These are phyloP conservation scores for Timema podura DNA, from an alignment of 2,888 invertebrate species.

Conservation along the genomic window DNA sequence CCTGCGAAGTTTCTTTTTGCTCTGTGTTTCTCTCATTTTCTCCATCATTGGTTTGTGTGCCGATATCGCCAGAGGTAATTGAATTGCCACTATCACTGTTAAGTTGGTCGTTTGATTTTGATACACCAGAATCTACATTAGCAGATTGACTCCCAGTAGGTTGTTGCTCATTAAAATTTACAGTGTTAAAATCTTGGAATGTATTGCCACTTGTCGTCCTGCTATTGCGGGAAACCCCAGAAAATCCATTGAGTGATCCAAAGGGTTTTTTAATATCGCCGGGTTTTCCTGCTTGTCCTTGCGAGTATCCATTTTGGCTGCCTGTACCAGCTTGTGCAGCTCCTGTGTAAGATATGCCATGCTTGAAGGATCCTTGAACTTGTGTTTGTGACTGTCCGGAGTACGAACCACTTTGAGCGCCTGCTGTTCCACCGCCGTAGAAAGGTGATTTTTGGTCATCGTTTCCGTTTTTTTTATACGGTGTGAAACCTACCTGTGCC, in stretches of 20 bases:
- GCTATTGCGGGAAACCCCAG: slow-evolving; percentile 13
- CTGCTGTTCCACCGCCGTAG: slow-evolving; percentile 71
- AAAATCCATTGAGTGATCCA: background rate
- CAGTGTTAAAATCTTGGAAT: slow-evolving; percentile 13
- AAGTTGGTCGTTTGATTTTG: slow-evolving; percentile 1
- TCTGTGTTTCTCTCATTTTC: background rate
- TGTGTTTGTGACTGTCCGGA: slow-evolving; percentile 80
- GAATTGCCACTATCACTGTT: background rate
- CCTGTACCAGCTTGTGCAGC: slow-evolving; percentile 81
- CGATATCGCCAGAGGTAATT: background rate
- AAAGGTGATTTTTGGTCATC: slow-evolving; percentile 55
- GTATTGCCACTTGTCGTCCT: slow-evolving; percentile 8
- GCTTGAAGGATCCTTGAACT: slow-evolving; percentile 74
- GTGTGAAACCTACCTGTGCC: slow-evolving; percentile 83
- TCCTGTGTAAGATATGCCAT: slow-evolving; percentile 71
- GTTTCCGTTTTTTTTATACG: slow-evolving; percentile 58
- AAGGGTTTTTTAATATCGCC: no score
- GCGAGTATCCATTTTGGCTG: slow-evolving; percentile 2
- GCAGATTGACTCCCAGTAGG: background rate
- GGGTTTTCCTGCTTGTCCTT: background rate
- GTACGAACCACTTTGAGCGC: slow-evolving; percentile 69
- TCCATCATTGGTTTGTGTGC: background rate
- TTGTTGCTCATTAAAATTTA: background rate
- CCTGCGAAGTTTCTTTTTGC: background rate
- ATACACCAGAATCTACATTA: background rate